Conservation (phyloP, 2,113 vertebrate species). For the Callocephalon fimbriatum region DNA sequence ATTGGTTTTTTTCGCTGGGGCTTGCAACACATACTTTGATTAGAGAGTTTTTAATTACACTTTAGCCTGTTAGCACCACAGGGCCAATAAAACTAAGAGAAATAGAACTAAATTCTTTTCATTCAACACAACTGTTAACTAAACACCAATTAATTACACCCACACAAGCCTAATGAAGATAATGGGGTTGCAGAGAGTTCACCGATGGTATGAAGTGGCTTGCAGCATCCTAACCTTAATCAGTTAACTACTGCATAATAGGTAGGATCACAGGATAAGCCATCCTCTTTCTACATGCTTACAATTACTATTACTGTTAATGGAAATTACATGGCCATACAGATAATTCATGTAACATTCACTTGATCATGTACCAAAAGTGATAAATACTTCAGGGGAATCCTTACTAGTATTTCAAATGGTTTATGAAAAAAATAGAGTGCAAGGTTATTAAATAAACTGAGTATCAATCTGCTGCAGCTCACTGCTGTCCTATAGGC, state of each 20-base stretch:
- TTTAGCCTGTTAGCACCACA: slow-evolving; percentile 59
- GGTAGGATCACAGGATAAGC: slow-evolving; percentile 61
- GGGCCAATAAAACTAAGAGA: slow-evolving; percentile 65
- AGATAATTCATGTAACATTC: neutral
- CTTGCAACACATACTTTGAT: slow-evolving; percentile 14
- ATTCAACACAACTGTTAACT: slow-evolving; percentile 66
- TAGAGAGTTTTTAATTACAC: slow-evolving; percentile 58
- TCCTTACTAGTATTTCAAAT: neutral
- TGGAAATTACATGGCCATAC: slow-evolving; percentile 36
- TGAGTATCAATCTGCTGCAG: neutral
- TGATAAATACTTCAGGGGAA: neutral
- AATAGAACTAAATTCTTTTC: slow-evolving; percentile 63
- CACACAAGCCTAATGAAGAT: slow-evolving; percentile 68
- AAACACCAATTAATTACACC: slow-evolving; percentile 70
- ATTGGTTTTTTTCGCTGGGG: neutral
- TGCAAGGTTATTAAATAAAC: neutral
- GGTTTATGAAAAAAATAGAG: neutral
- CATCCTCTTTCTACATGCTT: slow-evolving; percentile 39
- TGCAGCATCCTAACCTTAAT: slow-evolving; percentile 67
- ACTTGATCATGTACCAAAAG: neutral
- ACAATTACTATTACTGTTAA: slow-evolving; percentile 55
- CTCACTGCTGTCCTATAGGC: neutral
- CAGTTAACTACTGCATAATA: slow-evolving; percentile 64
- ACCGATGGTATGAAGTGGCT: slow-evolving; percentile 53
- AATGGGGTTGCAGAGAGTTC: slow-evolving; percentile 69